Conservation (phyloP, 2,888 invertebrate species). For the Camponotus fellah region DNA sequence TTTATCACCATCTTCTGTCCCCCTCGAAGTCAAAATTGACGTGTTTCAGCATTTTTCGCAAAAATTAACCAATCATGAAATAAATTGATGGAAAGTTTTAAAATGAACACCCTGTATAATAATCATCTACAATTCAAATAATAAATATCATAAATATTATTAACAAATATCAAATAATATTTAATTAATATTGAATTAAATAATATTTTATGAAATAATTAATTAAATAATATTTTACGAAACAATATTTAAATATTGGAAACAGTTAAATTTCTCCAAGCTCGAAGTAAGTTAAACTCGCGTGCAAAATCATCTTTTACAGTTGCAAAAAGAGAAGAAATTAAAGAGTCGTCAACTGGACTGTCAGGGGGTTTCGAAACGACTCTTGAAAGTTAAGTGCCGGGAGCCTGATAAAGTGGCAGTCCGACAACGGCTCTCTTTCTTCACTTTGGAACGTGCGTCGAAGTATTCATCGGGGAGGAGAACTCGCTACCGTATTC, state of each 20-base stretch:
- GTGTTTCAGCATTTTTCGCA: too few species aligned
- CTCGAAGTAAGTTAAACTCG: background rate
- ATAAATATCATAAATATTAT: too few species aligned
- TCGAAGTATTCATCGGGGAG: conserved; percentile 34
- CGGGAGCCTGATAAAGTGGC: conserved; percentile 30
- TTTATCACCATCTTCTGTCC: too few species aligned
- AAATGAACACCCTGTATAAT: background rate
- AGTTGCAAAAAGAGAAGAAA: conserved; percentile 11
- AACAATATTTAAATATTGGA: too few species aligned
- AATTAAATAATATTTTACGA: too few species aligned
- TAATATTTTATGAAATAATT: too few species aligned
- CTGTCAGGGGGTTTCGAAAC: background rate
- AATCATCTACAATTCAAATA: background rate
- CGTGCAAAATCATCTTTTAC: background rate
- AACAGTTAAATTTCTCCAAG: conserved; percentile 1
- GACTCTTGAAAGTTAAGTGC: conserved; percentile 29
- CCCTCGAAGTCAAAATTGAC: too few species aligned
- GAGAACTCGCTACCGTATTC: conserved; percentile 38
- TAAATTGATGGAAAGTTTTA: too few species aligned
- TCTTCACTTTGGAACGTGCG: conserved; percentile 9
- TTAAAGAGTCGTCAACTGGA: background rate
- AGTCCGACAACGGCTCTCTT: background rate
- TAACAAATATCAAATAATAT: too few species aligned
- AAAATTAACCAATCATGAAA: too few species aligned
- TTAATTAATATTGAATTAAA: too few species aligned